A percentile compares a stretch with the other conserved stretches of the same genome.
phyloP scores from a whole-genome alignment of 64 coral and sea anemone genomes.

The Dendrophyllia cribrosa region DNA sequence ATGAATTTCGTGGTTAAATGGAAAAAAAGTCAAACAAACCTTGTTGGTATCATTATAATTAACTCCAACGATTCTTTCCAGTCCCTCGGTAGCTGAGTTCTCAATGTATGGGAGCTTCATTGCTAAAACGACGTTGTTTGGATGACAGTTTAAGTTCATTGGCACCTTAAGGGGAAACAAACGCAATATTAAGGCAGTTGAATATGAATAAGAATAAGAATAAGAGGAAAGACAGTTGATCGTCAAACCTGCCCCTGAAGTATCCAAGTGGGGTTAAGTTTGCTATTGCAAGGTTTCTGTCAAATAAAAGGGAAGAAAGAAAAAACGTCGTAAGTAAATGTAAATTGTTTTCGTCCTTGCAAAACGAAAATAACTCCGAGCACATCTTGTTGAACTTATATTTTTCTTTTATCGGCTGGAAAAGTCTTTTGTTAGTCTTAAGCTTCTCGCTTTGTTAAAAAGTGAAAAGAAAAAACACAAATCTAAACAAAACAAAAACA shows the following conservation, averaged over 20 bases:
- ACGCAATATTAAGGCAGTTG: too few relatives aligned
- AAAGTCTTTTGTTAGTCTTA: too few relatives aligned
- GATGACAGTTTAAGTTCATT: neutral
- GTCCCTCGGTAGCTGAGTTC: neutral
- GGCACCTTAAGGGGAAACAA: neutral
- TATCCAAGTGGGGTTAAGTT: neutral
- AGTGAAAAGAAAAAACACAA: too few relatives aligned
- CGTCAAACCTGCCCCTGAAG: slow-evolving; percentile 10
- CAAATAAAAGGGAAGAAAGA: neutral
- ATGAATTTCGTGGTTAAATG: too few relatives aligned
- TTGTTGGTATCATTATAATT: neutral
- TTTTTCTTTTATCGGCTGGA: too few relatives aligned
- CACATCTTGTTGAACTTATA: too few relatives aligned
- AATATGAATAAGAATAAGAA: too few relatives aligned
- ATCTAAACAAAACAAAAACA: too few relatives aligned
- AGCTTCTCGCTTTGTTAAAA: too few relatives aligned
- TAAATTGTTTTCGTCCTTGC: too few relatives aligned
- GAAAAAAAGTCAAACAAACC: too few relatives aligned
- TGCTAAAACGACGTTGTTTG: slow-evolving; percentile 19
- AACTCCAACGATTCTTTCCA: neutral
- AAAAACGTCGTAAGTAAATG: neutral
- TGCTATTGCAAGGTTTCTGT: neutral
- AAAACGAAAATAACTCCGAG: too few relatives aligned
- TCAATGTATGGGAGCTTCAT: neutral
- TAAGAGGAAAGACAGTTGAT: neutral